Conservation (phyloP, 2,113 vertebrate genomes). For the Toxotes jaculatrix region DNA sequence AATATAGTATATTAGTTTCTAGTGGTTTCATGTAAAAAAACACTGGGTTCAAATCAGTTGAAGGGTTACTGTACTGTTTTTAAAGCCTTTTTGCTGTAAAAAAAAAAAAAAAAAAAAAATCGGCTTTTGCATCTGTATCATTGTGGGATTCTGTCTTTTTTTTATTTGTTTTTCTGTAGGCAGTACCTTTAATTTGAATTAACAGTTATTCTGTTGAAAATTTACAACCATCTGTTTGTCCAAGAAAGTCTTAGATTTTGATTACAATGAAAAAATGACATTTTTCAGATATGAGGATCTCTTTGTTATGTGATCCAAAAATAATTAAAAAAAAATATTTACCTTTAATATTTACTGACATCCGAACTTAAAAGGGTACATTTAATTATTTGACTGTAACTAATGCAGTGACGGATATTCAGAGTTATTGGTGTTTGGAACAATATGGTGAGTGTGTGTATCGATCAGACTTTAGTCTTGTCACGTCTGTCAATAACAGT, state of each 20-base stretch:
- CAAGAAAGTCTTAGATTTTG: background rate
- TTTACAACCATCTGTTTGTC: background rate
- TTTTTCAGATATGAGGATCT: background rate
- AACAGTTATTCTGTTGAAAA: background rate
- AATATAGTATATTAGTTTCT: too few relatives aligned
- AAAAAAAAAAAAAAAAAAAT: background rate
- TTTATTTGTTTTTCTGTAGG: background rate
- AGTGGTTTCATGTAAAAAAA: constrained; percentile 19
- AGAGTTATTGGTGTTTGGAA: constrained; percentile 78
- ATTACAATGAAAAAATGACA: background rate
- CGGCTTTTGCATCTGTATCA: background rate
- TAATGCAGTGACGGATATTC: constrained; percentile 73
- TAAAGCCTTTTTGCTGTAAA: background rate
- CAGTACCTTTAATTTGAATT: background rate
- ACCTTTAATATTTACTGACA: constrained; percentile 6
- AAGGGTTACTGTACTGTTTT: background rate
- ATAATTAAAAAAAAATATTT: too few relatives aligned
- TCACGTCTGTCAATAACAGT: constrained; percentile 77
- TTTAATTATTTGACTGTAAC: constrained; percentile 80
- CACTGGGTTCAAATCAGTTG: constrained; percentile 12
- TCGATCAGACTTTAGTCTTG: constrained; percentile 73
- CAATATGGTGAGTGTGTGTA: constrained; percentile 79
- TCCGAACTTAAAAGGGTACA: constrained; percentile 49
- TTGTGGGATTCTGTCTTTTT: background rate
- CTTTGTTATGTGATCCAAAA: background rate